Evolutionary conservation across 2,797 vertebrate species (phyloP), one percentile per base, ranked within the genome.

Genomic region (Hipposideros larvatus): DNA sequence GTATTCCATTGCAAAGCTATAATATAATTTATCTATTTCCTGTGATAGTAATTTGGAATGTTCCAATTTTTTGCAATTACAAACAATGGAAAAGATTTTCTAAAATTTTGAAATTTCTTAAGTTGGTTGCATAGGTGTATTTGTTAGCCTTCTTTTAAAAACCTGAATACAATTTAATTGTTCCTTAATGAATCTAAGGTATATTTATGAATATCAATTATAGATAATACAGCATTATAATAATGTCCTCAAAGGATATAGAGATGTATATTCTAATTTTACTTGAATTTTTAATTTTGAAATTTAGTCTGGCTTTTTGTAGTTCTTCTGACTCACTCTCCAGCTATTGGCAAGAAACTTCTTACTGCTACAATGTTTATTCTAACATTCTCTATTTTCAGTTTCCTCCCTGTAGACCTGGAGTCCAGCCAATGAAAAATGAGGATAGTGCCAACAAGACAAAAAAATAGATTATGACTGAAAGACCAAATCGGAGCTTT

Each of bases 341-440:
- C 0, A 43, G 37, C 68, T 93, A 87, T 26, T 89, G 87, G 59
- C 65, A 97, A 96, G 77, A 95, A 84, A 37, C 51, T 77, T 92
- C 86, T 95, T 80, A 9, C 70, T 95, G 43, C 48, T 89, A 34
- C 51, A 24, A 48, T 73, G 46, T 24, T 96, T 96, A 96, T 10
- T 96, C 71, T 92, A 95, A 79, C 96, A 91, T 95, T 71, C 34
- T 84, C 77, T 77, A 96, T 59, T 92, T 87, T 94, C 28, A 93
- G 86, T 88, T 95, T 95, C 88, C 90, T 95, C 65, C 89, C 31
- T 86, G 7, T 51, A 89, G 57, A 21, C 48, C 87, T 91, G 93
- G 94, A 97, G 79, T 46, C 43, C 10, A 61, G 92, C 3, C 68
- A 92, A 0, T 79, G 88, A 97, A 96, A 95, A 78, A 43, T 85